phyloP scores from a whole-genome alignment of 2,888 invertebrate species.

The Entomobrya multifasciata region DNA sequence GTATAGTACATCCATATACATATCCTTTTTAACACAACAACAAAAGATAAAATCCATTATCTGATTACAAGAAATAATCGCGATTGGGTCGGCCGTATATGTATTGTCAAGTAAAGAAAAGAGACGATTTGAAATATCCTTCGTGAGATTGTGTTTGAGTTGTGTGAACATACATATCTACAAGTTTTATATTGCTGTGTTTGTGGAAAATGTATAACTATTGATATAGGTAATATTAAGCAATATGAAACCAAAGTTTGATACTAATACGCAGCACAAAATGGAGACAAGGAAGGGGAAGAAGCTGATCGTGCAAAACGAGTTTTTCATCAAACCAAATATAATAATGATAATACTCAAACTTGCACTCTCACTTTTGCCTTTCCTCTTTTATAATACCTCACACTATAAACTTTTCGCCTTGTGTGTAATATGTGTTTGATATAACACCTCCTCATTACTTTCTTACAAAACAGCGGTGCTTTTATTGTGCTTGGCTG shows the following conservation, averaged over 20 bases:
- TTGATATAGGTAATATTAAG: constrained; percentile 37
- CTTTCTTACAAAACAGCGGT: constrained; percentile 47
- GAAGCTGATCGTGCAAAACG: constrained; percentile 56
- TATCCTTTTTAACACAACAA: constrained; percentile 22
- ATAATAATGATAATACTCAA: constrained; percentile 54
- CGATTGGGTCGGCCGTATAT: constrained; percentile 44
- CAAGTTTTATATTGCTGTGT: too few relatives aligned
- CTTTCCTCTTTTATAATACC: constrained; percentile 40
- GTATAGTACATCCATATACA: background rate
- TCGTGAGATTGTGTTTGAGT: constrained; percentile 6
- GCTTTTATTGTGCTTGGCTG: constrained; percentile 9
- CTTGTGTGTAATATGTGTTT: background rate
- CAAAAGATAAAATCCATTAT: constrained; percentile 62
- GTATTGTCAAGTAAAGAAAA: too few relatives aligned
- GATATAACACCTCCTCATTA: constrained; percentile 56
- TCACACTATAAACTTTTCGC: background rate
- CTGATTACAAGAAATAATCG: constrained; percentile 67
- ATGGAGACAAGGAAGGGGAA: constrained; percentile 44
- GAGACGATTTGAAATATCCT: constrained; percentile 23
- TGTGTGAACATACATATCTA: too few relatives aligned
- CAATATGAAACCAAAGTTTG: constrained; percentile 28
- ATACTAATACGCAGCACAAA: constrained; percentile 16
- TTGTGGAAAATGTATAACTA: too few relatives aligned
- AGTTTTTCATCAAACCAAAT: constrained; percentile 67
- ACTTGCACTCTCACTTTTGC: constrained; percentile 30